A percentile compares a stretch with the other conserved stretches of the same genome.
Conservation (phyloP, 2,797 vertebrate species). For the Furcifer pardalis region DNA sequence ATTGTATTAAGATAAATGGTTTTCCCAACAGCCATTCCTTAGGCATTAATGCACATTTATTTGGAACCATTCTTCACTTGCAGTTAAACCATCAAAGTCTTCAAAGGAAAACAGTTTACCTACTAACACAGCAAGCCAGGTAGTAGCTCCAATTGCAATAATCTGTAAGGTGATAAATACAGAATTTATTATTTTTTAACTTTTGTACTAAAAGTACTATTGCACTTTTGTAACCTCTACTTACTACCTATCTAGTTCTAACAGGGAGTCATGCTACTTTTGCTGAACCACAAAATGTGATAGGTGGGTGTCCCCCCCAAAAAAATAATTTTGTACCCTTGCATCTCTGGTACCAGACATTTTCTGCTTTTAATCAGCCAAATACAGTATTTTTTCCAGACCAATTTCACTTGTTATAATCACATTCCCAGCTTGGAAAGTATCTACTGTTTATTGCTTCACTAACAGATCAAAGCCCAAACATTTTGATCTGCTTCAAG, state of each 20-base stretch:
- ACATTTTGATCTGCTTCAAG: background rate
- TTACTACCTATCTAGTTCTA: fast-evolving
- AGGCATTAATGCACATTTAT: background rate
- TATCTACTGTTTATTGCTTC: background rate
- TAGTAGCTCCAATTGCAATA: fast-evolving
- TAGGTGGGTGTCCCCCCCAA: fast-evolving
- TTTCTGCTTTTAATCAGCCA: background rate
- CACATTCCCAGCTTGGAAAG: background rate
- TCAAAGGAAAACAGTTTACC: background rate
- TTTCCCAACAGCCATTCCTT: background rate
- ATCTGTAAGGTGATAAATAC: background rate
- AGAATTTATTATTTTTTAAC: background rate
- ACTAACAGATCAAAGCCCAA: background rate
- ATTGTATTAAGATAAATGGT: background rate
- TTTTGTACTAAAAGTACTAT: too few relatives aligned
- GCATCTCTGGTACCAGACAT: background rate
- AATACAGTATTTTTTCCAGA: background rate
- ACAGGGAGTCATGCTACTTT: background rate
- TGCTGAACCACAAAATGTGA: fast-evolving
- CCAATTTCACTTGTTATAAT: background rate
- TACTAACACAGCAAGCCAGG: fast-evolving
- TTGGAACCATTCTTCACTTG: background rate
- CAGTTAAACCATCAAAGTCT: background rate
- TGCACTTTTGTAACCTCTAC: background rate
- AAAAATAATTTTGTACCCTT: fast-evolving